These are phyloP conservation scores for Drosophila littoralis DNA, from an alignment of 1,140 invertebrate species.

Conservation along the genomic window DNA sequence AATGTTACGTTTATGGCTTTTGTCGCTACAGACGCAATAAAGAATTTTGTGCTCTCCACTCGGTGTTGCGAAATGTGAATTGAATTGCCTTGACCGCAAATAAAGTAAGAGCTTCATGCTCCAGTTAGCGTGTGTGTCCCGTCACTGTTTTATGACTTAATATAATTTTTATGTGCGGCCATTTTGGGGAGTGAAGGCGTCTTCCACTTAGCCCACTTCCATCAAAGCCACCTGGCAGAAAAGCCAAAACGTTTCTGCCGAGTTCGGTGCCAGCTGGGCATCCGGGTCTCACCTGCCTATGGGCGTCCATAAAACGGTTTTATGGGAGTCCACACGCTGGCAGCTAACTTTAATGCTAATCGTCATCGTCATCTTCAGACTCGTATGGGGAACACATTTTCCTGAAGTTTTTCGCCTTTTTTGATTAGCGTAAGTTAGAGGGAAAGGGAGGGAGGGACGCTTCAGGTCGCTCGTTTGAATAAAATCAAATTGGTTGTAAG, in stretches of 20 bases:
- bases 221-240: constrained; percentile 48
- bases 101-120: constrained; percentile 55
- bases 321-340: constrained; percentile 46
- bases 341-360: constrained; percentile 74
- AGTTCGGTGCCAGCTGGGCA: constrained; percentile 33
- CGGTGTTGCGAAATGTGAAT: constrained; percentile 59
- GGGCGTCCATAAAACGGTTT: constrained; percentile 69
- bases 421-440: constrained; percentile 62
- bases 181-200: constrained; percentile 53
- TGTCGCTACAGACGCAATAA: not conserved
- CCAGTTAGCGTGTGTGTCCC: not conserved
- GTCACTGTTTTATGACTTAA: constrained; percentile 71
- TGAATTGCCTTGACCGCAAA: constrained; percentile 71
- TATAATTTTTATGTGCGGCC: constrained; percentile 79
- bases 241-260: constrained; percentile 42
- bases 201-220: not conserved
- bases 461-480: constrained; percentile 55
- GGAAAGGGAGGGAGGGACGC: not conserved
- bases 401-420: constrained; percentile 42
- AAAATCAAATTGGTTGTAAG: constrained; percentile 67
- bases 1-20: not conserved
- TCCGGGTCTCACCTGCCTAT: constrained; percentile 63
- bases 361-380: constrained; percentile 60
- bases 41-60: constrained; percentile 9
- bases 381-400: constrained; percentile 56